A percentile compares a stretch with the other conserved stretches of the same genome.
Evolutionary conservation across 2,113 vertebrate genomes (phyloP).

Genomic region (Desmodus rotundus): DNA sequence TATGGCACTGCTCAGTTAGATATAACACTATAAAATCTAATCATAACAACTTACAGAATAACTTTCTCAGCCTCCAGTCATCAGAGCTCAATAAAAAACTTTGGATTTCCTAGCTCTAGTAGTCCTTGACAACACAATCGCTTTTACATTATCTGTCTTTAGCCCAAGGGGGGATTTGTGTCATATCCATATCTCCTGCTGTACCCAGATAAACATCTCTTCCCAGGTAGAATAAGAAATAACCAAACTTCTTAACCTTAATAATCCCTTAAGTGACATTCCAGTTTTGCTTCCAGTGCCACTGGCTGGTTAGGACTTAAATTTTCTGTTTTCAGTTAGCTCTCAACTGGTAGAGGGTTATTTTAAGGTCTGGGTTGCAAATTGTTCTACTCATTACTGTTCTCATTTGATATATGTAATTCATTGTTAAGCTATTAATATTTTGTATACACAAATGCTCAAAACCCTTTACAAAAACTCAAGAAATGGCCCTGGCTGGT

Average conservation of each 20-base stretch:
- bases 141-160: background rate
- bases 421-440: background rate
- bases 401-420: background rate
- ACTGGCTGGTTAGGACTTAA: background rate
- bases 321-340: background rate
- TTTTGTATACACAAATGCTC: background rate
- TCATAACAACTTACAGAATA: background rate
- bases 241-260: background rate
- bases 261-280: background rate
- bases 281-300: background rate
- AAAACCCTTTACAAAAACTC: background rate
- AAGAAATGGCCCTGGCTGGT: no score
- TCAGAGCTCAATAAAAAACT: background rate
- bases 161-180: background rate
- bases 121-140: background rate
- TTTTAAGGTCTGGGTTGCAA: background rate
- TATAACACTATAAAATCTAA: background rate
- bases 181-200: background rate
- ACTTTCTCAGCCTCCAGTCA: background rate
- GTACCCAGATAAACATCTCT: background rate
- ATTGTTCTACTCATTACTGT: background rate
- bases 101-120: background rate
- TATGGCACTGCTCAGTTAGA: background rate
- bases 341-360: background rate
- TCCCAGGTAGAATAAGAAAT: background rate